Evolutionary conservation across 2,888 invertebrate species (phyloP), one percentile per base, ranked within the genome.

Genomic region (Drosophila antonietae): DNA sequence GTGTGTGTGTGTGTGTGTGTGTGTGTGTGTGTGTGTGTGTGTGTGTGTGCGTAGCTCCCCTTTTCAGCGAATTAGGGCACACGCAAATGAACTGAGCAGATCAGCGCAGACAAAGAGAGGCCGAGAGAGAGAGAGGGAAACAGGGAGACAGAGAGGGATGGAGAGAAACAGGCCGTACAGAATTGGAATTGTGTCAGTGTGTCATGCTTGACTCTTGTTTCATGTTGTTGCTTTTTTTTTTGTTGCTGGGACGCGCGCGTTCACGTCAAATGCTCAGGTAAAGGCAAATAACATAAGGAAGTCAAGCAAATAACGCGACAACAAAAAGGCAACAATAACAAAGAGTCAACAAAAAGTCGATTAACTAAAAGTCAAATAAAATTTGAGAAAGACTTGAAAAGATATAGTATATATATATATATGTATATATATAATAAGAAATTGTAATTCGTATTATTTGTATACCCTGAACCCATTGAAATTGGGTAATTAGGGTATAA

Each of bases 171-270:
- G 47, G 47, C 56, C 56, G 18, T 3, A 59, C 55, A 62, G 28
- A 85, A 83, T 62, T 59, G 80, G 28, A 85, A 85, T 62, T 61
- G 80, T 68, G 88, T 76, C 76, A 87, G 46, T 70, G 76, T 75
- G 83, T 62, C 88, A 74, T 74, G 70, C 76, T 83, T 81, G 62
- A 14, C 33, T 80, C 41, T 68, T 57, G 51, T 20, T 18, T 18
- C 18, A 12, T 12, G 7, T 33, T 28, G 12, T 39, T 39, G 14
- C 23, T 20, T 41, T 37, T 49, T 37, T 18, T 57, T 23, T 14
- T 41, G n/a, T 43, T 9, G 3, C 2, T 52, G 52, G 28, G 37
- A 37, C 46, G 44, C 44, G 44, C 41, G 61, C 58, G 28, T 28
- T 44, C 28, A n/a, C 67, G 47, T 31, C 73, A 77, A 72, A 64